phyloP scores from a whole-genome alignment of 2,888 invertebrate genomes.

The Aporophyla nigra region DNA sequence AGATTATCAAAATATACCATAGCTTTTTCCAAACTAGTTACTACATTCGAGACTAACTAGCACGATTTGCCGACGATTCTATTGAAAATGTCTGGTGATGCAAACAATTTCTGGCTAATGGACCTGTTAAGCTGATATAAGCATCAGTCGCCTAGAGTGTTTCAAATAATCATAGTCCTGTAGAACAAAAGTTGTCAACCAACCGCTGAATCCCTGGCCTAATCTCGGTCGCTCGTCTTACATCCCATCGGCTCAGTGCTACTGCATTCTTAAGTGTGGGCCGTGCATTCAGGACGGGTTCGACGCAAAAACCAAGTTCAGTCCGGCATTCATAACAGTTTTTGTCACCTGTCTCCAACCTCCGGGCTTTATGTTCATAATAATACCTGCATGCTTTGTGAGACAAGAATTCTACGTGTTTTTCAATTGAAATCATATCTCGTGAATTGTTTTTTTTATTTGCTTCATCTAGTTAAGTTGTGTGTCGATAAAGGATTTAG shows the following conservation, averaged over 20 bases:
- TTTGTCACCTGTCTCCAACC: conserved; percentile 83
- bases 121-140: not conserved
- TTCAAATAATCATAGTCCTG: not conserved
- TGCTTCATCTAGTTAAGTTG: conserved; percentile 31
- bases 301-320: conserved; percentile 81
- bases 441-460: conserved; percentile 27
- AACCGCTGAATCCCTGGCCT: conserved; percentile 62
- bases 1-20: not conserved
- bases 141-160: not conserved
- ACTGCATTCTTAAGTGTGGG: conserved; percentile 80
- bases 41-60: not conserved
- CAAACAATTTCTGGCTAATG: not conserved
- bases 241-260: conserved; percentile 70
- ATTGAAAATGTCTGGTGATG: not conserved
- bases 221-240: conserved; percentile 56
- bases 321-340: conserved; percentile 85
- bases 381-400: conserved; percentile 74
- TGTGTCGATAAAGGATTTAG: not conserved
- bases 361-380: conserved; percentile 78
- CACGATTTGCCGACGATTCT: not conserved
- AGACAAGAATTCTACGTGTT: conserved; percentile 70
- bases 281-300: conserved; percentile 82
- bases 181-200: not conserved
- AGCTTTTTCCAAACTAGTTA: not conserved
- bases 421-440: conserved; percentile 67